Percentiles rank a stretch among this genome's conserved stretches.
Conservation (phyloP, 2,888 invertebrate species). For the Sinhomidia bicolor region DNA sequence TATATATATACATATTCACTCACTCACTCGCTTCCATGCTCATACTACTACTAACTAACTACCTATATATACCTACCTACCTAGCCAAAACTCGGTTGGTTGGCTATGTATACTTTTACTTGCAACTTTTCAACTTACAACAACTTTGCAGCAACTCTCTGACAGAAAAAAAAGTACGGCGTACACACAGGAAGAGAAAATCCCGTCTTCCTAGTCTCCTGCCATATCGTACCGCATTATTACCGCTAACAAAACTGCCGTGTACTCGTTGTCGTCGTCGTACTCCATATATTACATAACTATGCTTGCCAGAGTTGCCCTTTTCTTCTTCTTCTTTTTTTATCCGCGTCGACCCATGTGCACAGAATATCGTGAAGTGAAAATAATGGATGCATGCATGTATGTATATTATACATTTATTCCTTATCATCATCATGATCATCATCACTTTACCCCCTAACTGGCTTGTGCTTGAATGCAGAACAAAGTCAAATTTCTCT, state of each 20-base stretch:
- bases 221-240: constrained; percentile 11
- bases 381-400: background rate
- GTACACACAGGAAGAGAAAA: constrained; percentile 20
- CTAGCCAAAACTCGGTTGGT: background rate
- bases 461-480: constrained; percentile 3
- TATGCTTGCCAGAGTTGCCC: background rate
- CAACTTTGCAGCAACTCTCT: background rate
- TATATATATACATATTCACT: too few relatives aligned
- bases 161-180: constrained; percentile 6
- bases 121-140: constrained; percentile 41
- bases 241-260: background rate
- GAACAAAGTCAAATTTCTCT: constrained; percentile 61
- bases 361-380: too few relatives aligned
- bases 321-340: too few relatives aligned
- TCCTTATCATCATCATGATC: background rate
- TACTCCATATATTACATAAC: constrained; percentile 15
- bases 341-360: background rate
- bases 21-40: background rate
- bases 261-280: too few relatives aligned
- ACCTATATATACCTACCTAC: too few relatives aligned
- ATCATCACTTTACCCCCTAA: background rate
- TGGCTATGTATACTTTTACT: background rate
- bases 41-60: background rate
- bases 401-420: background rate
- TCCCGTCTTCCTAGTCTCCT: background rate